Evolutionary conservation across 2,888 invertebrate genomes (phyloP).

Genomic region (Sinotaia quadrata): DNA sequence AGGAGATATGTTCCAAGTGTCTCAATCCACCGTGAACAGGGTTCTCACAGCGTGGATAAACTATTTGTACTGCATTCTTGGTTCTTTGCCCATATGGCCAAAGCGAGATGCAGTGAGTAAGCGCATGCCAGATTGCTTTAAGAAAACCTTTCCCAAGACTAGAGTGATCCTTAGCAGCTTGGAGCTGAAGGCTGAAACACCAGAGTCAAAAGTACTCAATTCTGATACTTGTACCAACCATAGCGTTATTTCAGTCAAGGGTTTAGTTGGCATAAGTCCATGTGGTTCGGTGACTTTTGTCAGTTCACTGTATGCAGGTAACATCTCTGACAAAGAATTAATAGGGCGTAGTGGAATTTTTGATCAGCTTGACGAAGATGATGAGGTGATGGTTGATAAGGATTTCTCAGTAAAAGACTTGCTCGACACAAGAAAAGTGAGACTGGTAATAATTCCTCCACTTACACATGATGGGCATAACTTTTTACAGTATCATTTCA

Average conservation of each 20-base stretch:
- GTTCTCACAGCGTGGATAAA: slow-evolving; percentile 19
- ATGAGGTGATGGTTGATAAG: slow-evolving; percentile 36
- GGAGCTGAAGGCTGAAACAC: slow-evolving; percentile 17
- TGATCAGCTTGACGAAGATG: slow-evolving; percentile 29
- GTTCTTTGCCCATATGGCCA: slow-evolving; percentile 19
- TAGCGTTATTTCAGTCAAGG: slow-evolving; percentile 27
- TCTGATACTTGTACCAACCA: slow-evolving; percentile 26
- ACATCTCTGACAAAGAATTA: slow-evolving; percentile 35
- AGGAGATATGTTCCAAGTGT: not conserved
- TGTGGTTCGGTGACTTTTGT: slow-evolving; percentile 31
- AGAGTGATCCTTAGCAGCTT: slow-evolving; percentile 24
- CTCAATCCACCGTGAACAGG: slow-evolving; percentile 6
- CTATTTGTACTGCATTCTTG: slow-evolving; percentile 21
- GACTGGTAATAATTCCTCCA: slow-evolving; percentile 32
- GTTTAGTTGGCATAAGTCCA: slow-evolving; percentile 32
- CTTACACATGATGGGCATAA: slow-evolving; percentile 25
- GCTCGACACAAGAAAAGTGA: slow-evolving; percentile 18
- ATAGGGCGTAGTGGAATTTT: slow-evolving; percentile 15
- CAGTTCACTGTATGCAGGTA: slow-evolving; percentile 25
- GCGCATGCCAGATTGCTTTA: slow-evolving; percentile 21
- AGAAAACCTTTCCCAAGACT: slow-evolving; percentile 4
- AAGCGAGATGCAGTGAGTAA: slow-evolving; percentile 5
- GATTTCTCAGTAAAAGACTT: slow-evolving; percentile 30
- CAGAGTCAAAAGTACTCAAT: slow-evolving; percentile 14
- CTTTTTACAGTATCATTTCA: slow-evolving; percentile 8